A percentile compares a stretch with the other conserved stretches of the same genome.
phyloP scores from a whole-genome alignment of 2,113 vertebrate genomes.

The Ictalurus furcatus region DNA sequence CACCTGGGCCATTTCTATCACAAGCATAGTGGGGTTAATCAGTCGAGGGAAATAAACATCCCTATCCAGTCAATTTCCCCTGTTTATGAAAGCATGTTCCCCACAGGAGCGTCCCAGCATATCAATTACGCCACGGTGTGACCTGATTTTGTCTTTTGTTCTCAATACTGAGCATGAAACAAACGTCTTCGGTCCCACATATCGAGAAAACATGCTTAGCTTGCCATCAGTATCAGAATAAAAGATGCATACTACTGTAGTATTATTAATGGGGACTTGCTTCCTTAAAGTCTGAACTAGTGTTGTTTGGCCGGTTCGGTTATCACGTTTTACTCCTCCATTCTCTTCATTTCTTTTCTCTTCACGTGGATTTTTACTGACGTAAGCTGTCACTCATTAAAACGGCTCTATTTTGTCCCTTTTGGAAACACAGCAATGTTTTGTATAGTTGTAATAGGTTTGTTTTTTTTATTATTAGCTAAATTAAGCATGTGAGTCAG shows the following conservation, averaged over 20 bases:
- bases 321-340: constrained; percentile 16
- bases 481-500: constrained; percentile 43
- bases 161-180: constrained; percentile 1
- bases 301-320: constrained; percentile 21
- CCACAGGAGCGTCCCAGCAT: constrained; percentile 49
- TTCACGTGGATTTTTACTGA: constrained; percentile 32
- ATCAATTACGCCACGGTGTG: constrained; percentile 55
- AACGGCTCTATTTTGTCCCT: constrained; percentile 28
- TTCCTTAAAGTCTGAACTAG: constrained; percentile 29
- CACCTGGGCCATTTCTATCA: constrained; percentile 34
- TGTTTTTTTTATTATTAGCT: constrained; percentile 39
- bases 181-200: background rate
- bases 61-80: constrained; percentile 51
- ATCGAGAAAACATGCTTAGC: constrained; percentile 35
- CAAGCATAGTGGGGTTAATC: constrained; percentile 44
- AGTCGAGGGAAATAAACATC: constrained; percentile 54
- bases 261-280: background rate
- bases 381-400: constrained; percentile 37
- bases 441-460: constrained; percentile 40
- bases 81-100: constrained; percentile 51
- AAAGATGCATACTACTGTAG: constrained; percentile 1
- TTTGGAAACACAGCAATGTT: constrained; percentile 32
- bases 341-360: constrained; percentile 37
- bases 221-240: background rate
- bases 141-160: constrained; percentile 53